Percentiles rank a stretch among this genome's conserved stretches.
These are phyloP conservation scores for Parotocinclus haroldoi DNA, from an alignment of 2,797 vertebrate species.

Conservation along the genomic window DNA sequence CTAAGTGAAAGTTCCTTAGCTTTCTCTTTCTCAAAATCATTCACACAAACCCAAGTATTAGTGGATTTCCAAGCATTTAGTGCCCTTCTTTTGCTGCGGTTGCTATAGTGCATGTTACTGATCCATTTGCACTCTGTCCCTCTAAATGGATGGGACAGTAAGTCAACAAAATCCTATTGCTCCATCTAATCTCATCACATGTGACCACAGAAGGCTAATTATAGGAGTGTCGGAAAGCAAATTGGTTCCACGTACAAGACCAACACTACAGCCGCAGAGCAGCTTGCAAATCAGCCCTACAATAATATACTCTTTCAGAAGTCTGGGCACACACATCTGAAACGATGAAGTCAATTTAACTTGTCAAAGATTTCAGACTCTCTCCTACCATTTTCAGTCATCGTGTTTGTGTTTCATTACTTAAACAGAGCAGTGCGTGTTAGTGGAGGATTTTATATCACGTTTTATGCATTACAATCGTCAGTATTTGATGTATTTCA, in stretches of 20 bases:
- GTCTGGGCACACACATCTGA: constrained; percentile 13
- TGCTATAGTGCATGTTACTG: constrained; percentile 29
- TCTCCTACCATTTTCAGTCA: neutral
- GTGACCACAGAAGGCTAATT: constrained; percentile 48
- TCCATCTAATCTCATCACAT: constrained; percentile 57
- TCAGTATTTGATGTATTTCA: too few relatives aligned
- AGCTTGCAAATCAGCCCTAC: constrained; percentile 12
- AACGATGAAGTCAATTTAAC: neutral
- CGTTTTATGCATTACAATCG: too few relatives aligned
- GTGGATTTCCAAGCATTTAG: too few relatives aligned
- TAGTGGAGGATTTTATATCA: too few relatives aligned
- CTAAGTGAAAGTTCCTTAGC: too few relatives aligned
- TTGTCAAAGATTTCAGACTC: constrained; percentile 2
- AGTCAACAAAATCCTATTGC: constrained; percentile 45
- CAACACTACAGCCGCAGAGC: constrained; percentile 15
- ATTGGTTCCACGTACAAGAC: constrained; percentile 24
- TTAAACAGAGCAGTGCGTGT: constrained; percentile 6
- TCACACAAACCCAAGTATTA: too few relatives aligned
- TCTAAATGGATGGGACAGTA: constrained; percentile 52
- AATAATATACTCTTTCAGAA: constrained; percentile 16
- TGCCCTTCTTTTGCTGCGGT: neutral
- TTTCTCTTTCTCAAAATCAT: too few relatives aligned
- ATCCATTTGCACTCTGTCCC: constrained; percentile 28
- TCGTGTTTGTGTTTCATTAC: constrained; percentile 31
- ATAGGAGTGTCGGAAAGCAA: constrained; percentile 22